A percentile compares a stretch with the other conserved stretches of the same genome.
These are phyloP conservation scores for Augochlora pura DNA, from an alignment of 1,140 invertebrate genomes.

Conservation along the genomic window DNA sequence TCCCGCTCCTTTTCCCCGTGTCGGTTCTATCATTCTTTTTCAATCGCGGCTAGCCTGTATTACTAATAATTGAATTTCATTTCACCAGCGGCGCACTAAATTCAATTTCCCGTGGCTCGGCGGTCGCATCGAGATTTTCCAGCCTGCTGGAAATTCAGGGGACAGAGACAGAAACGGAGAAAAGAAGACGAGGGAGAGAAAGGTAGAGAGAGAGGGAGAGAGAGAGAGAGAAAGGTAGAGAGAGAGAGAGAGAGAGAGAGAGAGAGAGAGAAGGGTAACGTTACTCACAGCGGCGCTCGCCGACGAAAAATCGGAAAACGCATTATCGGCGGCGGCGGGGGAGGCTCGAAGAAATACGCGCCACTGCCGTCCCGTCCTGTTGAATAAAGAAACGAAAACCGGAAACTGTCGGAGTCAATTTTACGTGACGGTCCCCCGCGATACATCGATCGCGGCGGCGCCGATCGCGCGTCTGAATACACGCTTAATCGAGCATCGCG, in stretches of 20 bases:
- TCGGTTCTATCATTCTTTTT: constrained; percentile 40
- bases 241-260: too few species aligned
- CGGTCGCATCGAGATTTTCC: constrained; percentile 49
- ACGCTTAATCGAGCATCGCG: constrained; percentile 1
- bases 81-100: constrained; percentile 57
- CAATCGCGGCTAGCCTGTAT: constrained; percentile 54
- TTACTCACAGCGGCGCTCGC: not conserved
- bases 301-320: constrained; percentile 35
- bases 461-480: not conserved
- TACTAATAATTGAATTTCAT: constrained; percentile 67
- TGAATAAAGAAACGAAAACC: constrained; percentile 1
- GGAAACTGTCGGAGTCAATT: constrained; percentile 21
- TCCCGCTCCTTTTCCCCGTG: not conserved
- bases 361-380: not conserved
- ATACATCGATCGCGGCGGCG: constrained; percentile 2
- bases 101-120: constrained; percentile 58
- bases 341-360: constrained; percentile 10
- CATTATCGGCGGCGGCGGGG: constrained; percentile 10
- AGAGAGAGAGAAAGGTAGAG: not conserved
- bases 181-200: not conserved
- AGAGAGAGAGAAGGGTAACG: too few species aligned
- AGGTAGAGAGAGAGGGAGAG: too few species aligned
- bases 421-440: not conserved
- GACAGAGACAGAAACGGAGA: not conserved
- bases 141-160: constrained; percentile 39